Percentiles rank a stretch among this genome's conserved stretches.
phyloP scores from a whole-genome alignment of 2,797 vertebrate species.

The Podargus strigoides region DNA sequence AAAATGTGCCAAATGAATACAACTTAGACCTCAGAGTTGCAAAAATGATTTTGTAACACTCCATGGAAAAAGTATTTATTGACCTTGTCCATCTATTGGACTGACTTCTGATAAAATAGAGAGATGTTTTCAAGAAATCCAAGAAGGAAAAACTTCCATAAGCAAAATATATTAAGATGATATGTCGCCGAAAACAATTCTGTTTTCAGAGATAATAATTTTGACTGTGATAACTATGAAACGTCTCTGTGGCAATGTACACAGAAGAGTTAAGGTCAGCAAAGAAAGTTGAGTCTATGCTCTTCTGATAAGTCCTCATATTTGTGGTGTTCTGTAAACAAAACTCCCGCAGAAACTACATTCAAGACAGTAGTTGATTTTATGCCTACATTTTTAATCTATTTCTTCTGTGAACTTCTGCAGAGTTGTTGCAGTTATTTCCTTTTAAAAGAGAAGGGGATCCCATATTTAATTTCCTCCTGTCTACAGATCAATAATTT shows the following conservation, averaged over 20 bases:
- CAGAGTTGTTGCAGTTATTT: neutral
- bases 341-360: neutral
- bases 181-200: neutral
- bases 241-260: neutral
- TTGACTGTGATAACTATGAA: neutral
- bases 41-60: neutral
- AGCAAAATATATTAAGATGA: neutral
- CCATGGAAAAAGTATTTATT: neutral
- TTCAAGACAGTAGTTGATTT: neutral
- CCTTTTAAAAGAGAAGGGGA: slow-evolving; percentile 40
- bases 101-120: neutral
- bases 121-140: neutral
- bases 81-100: neutral
- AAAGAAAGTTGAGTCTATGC: neutral
- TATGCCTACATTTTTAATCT: neutral
- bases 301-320: neutral
- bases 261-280: neutral
- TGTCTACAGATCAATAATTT: slow-evolving; percentile 55
- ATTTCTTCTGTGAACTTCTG: slow-evolving; percentile 1
- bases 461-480: slow-evolving; percentile 57
- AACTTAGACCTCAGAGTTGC: neutral
- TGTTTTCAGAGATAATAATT: neutral
- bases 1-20: neutral
- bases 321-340: neutral
- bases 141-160: neutral